phyloP scores from a whole-genome alignment of 1,140 invertebrate species.

The Neodiprion fabricii region DNA sequence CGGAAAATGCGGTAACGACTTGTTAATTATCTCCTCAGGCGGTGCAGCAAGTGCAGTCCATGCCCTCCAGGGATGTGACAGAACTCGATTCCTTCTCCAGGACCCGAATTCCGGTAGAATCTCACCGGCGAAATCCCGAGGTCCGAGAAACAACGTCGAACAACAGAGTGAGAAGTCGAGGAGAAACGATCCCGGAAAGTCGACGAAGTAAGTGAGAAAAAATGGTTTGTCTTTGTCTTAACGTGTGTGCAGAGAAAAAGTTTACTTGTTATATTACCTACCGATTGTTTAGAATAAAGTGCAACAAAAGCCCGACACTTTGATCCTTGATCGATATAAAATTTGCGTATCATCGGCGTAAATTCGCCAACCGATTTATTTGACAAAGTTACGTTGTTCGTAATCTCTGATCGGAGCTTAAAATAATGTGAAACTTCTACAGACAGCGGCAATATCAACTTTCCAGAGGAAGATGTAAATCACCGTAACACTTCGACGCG shows the following conservation, averaged over 20 bases:
- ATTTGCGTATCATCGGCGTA: no score
- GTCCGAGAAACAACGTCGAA: background rate
- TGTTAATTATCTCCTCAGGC: background rate
- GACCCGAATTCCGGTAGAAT: no score
- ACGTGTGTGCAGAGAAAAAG: no score
- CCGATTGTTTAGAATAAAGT: no score
- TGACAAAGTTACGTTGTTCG: no score
- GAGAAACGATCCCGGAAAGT: background rate
- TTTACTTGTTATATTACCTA: no score
- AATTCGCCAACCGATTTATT: no score
- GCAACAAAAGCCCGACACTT: no score
- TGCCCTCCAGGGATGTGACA: background rate
- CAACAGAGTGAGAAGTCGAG: background rate
- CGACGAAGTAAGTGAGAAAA: background rate
- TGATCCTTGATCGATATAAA: no score
- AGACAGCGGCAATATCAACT: background rate
- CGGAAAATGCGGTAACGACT: background rate
- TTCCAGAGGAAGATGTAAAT: background rate
- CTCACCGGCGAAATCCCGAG: background rate
- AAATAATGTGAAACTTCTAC: background rate
- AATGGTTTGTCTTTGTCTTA: no score
- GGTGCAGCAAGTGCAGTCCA: background rate
- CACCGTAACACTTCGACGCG: background rate
- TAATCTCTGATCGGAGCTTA: no score
- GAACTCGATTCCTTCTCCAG: no score